Conservation (phyloP, 2,113 vertebrate genomes). For the Cepphus grylle region DNA sequence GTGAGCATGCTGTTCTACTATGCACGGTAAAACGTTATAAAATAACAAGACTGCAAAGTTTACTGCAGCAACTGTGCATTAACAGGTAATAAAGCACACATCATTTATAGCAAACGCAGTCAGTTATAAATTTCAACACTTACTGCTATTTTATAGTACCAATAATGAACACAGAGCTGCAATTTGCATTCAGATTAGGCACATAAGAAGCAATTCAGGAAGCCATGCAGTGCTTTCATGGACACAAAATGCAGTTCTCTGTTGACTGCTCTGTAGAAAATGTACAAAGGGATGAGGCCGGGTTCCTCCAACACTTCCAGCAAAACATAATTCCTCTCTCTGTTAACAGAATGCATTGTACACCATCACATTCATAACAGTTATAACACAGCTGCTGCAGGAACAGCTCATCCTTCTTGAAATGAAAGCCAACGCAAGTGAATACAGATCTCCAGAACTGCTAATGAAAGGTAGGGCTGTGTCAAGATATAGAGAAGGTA, state of each 20-base stretch:
- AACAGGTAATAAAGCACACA: constrained; percentile 52
- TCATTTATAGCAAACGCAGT: constrained; percentile 52
- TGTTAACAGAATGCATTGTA: constrained; percentile 9
- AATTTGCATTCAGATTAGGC: constrained; percentile 58
- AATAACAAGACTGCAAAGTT: constrained; percentile 49
- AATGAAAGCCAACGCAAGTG: neutral
- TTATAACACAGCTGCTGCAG: neutral
- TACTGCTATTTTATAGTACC: constrained; percentile 52
- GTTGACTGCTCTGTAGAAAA: constrained; percentile 8
- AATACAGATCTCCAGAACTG: neutral
- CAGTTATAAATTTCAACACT: constrained; percentile 56
- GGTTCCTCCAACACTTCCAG: neutral
- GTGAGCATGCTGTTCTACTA: constrained; percentile 26
- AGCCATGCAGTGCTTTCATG: constrained; percentile 24
- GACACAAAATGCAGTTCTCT: constrained; percentile 6
- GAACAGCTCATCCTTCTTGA: neutral
- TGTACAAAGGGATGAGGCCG: constrained; percentile 7
- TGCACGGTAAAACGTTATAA: constrained; percentile 25
- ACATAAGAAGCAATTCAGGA: constrained; percentile 16
- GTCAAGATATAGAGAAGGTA: neutral
- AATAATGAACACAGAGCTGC: constrained; percentile 48
- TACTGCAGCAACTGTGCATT: constrained; percentile 53
- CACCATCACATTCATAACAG: neutral
- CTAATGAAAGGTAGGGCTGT: neutral
- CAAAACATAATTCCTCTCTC: constrained; percentile 20